Evolutionary conservation across 2,797 vertebrate species (phyloP).

Genomic region (Gymnothorax javanicus): DNA sequence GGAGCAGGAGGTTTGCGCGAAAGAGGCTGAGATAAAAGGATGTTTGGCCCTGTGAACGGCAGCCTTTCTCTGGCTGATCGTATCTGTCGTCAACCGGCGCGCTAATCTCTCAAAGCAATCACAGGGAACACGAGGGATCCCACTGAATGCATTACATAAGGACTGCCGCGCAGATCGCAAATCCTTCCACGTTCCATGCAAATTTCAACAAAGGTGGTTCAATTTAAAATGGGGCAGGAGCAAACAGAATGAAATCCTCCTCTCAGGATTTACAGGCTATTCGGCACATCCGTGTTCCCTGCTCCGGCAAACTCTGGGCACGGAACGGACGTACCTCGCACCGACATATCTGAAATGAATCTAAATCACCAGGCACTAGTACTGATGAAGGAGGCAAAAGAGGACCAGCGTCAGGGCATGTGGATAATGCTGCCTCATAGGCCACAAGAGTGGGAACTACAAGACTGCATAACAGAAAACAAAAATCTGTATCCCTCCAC

Average conservation of each 20-base stretch:
- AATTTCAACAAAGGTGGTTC: background rate
- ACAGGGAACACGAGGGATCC: background rate
- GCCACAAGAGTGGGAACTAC: background rate
- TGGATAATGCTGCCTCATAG: background rate
- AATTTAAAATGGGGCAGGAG: background rate
- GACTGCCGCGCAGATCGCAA: background rate
- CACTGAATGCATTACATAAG: background rate
- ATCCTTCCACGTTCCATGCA: background rate
- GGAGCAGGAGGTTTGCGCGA: background rate
- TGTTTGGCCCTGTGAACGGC: background rate
- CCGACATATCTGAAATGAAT: background rate
- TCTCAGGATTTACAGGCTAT: background rate
- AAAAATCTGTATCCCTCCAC: too few relatives aligned
- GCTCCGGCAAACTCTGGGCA: background rate
- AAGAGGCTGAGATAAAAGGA: background rate
- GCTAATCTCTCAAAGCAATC: slow-evolving; percentile 5
- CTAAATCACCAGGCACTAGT: background rate
- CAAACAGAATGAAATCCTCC: background rate
- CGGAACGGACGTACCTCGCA: background rate
- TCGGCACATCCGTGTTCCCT: background rate
- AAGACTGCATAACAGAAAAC: background rate
- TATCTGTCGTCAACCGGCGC: background rate
- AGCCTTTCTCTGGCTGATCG: background rate
- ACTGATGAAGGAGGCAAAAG: background rate
- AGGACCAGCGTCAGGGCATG: background rate